Evolutionary conservation across 37 sponge, comb jelly and placozoan species (phyloP).

Genomic region (Oscarella lobularis): DNA sequence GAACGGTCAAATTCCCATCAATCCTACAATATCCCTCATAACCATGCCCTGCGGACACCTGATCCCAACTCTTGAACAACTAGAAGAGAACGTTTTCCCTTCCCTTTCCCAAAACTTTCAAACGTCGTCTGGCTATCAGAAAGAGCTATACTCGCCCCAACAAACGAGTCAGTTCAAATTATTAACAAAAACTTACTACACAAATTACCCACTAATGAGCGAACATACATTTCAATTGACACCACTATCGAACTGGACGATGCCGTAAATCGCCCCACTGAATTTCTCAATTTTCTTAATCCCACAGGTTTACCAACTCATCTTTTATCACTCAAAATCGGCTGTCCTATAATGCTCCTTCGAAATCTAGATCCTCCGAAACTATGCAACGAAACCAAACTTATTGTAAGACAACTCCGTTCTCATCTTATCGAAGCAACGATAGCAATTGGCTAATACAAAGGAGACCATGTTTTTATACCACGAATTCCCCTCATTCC

Average conservation of each 20-base stretch:
- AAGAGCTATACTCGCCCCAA: constrained; percentile 11
- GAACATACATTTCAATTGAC: constrained; percentile 10
- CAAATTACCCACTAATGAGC: background rate
- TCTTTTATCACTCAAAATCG: constrained; percentile 2
- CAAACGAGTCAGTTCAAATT: constrained; percentile 2
- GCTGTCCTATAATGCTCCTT: constrained; percentile 17
- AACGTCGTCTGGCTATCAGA: constrained; percentile 9
- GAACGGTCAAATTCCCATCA: background rate
- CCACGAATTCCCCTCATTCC: background rate
- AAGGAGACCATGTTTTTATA: background rate
- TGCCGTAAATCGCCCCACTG: constrained; percentile 10
- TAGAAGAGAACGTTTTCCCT: constrained; percentile 10
- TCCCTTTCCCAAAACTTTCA: background rate
- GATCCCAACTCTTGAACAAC: too few species aligned
- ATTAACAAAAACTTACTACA: constrained; percentile 8
- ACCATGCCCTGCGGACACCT: too few species aligned
- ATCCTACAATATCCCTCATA: too few species aligned
- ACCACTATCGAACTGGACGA: background rate
- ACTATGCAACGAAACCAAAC: constrained; percentile 12
- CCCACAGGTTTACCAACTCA: constrained; percentile 17
- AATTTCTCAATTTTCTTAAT: constrained; percentile 15
- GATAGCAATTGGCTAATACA: background rate
- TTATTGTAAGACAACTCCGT: background rate
- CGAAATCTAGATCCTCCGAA: constrained; percentile 13
- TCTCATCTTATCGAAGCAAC: constrained; percentile 1